These are phyloP conservation scores for Coleophora deauratella DNA, from an alignment of 2,888 invertebrate genomes.

Conservation along the genomic window DNA sequence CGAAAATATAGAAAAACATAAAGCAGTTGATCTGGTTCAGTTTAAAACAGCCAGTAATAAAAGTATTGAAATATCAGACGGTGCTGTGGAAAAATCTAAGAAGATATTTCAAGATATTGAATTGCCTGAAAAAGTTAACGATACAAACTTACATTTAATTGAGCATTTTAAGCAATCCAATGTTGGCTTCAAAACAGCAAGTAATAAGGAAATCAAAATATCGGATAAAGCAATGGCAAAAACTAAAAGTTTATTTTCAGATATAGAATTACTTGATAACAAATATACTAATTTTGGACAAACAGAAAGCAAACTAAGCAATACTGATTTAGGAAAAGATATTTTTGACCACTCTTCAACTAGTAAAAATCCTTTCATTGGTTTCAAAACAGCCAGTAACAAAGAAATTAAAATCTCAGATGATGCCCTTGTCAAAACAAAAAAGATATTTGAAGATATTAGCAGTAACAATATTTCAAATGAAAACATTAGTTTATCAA, in stretches of 20 bases:
- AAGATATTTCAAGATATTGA: conserved; percentile 32
- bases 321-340: no score
- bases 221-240: conserved; percentile 23
- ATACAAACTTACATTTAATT: not conserved
- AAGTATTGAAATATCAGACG: conserved; percentile 27
- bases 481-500: not conserved
- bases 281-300: conserved; percentile 7
- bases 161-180: not conserved
- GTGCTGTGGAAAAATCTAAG: conserved; percentile 33
- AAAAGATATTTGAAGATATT: conserved; percentile 26
- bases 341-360: not conserved
- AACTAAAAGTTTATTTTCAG: conserved; percentile 22
- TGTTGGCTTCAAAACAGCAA: conserved; percentile 40
- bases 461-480: not conserved
- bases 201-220: conserved; percentile 29
- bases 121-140: not conserved
- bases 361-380: conserved; percentile 8
- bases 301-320: no score
- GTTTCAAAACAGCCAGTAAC: conserved; percentile 41
- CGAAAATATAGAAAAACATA: not conserved
- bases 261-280: conserved; percentile 15
- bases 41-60: conserved; percentile 37
- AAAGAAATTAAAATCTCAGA: conserved; percentile 31
- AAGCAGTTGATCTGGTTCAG: conserved; percentile 7
- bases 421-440: conserved; percentile 22